Evolutionary conservation across 2,797 vertebrate species (phyloP).

Genomic region (Tapirus indicus): DNA sequence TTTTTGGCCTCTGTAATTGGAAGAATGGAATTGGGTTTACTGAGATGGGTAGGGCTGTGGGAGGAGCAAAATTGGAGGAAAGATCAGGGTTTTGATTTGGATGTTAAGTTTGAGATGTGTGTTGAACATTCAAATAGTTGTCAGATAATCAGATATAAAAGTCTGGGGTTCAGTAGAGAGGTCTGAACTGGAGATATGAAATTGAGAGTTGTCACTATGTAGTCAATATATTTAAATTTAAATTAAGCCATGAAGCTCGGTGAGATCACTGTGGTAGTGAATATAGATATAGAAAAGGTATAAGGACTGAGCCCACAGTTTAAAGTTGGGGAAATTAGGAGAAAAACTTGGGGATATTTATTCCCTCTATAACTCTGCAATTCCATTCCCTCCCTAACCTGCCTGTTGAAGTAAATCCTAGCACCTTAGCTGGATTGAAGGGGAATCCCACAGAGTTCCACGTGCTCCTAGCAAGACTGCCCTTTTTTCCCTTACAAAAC

Average conservation of each 20-base stretch:
- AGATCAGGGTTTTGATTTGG: not conserved
- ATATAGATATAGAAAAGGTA: not conserved
- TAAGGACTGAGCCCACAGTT: not conserved
- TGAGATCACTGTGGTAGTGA: not conserved
- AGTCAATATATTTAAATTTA: not conserved
- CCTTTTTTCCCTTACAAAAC: not conserved
- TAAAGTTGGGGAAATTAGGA: not conserved
- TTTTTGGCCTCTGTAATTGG: not conserved
- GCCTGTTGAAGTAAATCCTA: not conserved
- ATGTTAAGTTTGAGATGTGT: conserved; percentile 1
- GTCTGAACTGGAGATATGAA: not conserved
- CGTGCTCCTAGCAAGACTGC: not conserved
- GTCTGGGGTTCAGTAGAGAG: not conserved
- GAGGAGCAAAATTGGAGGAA: not conserved
- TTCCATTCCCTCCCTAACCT: not conserved
- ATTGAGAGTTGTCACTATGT: not conserved
- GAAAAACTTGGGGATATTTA: not conserved
- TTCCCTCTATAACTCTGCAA: not conserved
- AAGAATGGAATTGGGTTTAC: conserved; percentile 1
- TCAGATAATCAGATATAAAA: not conserved
- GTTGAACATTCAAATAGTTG: not conserved
- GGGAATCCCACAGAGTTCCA: not conserved
- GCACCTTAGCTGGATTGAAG: not conserved
- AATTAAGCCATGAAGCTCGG: not conserved
- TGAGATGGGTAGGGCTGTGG: not conserved